Base-by-base conservation (phyloP, 2,113 vertebrate genomes). In the Hucho hucho region DNA sequence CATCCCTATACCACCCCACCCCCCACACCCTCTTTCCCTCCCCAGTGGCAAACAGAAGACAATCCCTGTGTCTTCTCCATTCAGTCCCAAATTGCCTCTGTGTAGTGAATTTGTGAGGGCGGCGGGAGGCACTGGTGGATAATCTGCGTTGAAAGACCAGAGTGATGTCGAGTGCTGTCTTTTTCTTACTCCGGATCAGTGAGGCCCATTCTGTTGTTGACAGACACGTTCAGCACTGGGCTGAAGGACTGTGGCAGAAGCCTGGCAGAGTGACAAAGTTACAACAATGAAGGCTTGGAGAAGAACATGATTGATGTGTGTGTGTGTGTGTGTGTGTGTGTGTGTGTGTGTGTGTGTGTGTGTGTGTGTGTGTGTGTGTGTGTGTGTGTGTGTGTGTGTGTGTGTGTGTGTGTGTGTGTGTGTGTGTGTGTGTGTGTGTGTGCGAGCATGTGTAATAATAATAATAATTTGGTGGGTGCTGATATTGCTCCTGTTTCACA, bases 31-130 rank as follows among this genome's bases (percentile, higher is more conserved):
- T 74, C 74, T 16, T 12, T 75, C 29, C 59, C 71, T 75, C 71
- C 75, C 69, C 75, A 74, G 81, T 80, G 83, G 66, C 72, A 84
- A 82, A 82, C 79, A 83, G 79, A 83, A 89, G 80, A 82, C 89
- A 84, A 86, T 89, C 84, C 37, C 84, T n/a, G 71, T 47, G 82
- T 88, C 80, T 29, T 84, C 83, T 77, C 87, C 85, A 81, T 89
- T 90, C 83, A 83, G 79, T 90, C 89, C 86, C 88, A 92, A 89
- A 90, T 85, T 84, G 89, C 79, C 64, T 67, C 73, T 84, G 84
- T 89, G 89, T 87, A 87, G 89, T 89, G 87, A 87, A 86, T 88
- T 87, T 90, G 85, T 83, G 80, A 85, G 88, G 88, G 87, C 86
- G 87, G 84, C 84, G 79, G 86, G 65, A 89, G 81, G 84, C 81